Evolutionary conservation across 2,113 vertebrate species (phyloP).

Genomic region (Mungos mungo): DNA sequence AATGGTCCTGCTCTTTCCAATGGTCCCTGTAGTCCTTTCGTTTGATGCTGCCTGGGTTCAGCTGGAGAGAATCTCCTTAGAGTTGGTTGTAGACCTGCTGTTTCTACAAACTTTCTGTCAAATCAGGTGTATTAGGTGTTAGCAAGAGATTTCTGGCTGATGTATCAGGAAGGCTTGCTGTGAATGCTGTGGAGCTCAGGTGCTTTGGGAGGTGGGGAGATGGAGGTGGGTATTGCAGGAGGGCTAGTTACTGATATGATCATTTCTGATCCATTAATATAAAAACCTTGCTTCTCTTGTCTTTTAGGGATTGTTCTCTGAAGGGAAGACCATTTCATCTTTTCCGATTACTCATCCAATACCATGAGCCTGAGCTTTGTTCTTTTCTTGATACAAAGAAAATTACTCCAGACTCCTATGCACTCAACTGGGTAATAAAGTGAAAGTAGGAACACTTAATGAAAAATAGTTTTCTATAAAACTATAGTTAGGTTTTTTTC

Average conservation of each 20-base stretch:
- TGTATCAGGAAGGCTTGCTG: not conserved
- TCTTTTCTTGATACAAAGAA: constrained; percentile 99
- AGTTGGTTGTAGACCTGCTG: not conserved
- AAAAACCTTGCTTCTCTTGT: constrained; percentile 56
- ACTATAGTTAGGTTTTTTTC: constrained; percentile 49
- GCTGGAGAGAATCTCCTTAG: not conserved
- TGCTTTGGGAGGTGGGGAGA: not conserved
- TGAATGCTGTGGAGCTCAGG: not conserved
- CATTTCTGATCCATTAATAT: constrained; percentile 45
- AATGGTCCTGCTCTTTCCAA: not conserved
- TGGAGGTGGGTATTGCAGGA: not conserved
- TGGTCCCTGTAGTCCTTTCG: not conserved
- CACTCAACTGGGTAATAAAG: constrained; percentile 95
- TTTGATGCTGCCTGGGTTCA: constrained; percentile 25
- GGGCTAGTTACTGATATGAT: not conserved
- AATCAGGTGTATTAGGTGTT: not conserved
- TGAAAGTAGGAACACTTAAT: constrained; percentile 88
- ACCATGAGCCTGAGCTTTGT: constrained; percentile 98
- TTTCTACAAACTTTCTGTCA: not conserved
- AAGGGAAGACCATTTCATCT: constrained; percentile 98
- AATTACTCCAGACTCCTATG: constrained; percentile 98
- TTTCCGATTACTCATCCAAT: constrained; percentile 96
- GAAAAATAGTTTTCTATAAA: constrained; percentile 83
- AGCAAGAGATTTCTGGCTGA: not conserved
- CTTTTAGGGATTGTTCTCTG: constrained; percentile 92